Percentiles rank a stretch among this genome's conserved stretches.
Evolutionary conservation across 37 sponge, comb jelly and placozoan genomes (phyloP).

Genomic region (Geodia barretti): DNA sequence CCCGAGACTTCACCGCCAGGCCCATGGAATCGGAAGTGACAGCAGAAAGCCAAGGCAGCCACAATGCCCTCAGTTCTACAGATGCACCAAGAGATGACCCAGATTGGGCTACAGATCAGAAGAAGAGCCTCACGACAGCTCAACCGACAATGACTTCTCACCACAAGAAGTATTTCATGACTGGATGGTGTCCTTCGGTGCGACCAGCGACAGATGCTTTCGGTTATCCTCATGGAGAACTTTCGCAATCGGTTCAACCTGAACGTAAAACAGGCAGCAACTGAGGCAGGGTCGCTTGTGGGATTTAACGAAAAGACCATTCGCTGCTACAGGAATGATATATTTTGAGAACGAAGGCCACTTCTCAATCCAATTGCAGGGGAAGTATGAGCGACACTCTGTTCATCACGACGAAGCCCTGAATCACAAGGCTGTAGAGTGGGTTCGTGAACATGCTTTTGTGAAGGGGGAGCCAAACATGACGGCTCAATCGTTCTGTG

Average conservation of each 20-base stretch:
- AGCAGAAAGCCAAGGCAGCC: no score
- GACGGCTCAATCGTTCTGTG: slow-evolving; percentile 12
- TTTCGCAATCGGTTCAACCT: background rate
- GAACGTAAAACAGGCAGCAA: background rate
- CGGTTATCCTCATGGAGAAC: slow-evolving; percentile 8
- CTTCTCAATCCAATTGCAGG: background rate
- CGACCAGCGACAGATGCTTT: background rate
- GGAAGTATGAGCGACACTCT: slow-evolving; percentile 16
- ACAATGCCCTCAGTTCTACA: no score
- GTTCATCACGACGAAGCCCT: slow-evolving; percentile 28
- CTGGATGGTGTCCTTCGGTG: background rate
- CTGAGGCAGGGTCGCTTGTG: background rate
- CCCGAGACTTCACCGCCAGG: no score
- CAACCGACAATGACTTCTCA: no score
- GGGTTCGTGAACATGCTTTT: slow-evolving; percentile 7
- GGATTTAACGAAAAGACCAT: slow-evolving; percentile 8
- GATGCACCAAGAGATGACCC: no score
- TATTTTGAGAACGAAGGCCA: background rate
- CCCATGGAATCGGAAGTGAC: no score
- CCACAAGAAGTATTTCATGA: background rate
- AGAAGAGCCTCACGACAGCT: no score
- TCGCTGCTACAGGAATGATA: background rate
- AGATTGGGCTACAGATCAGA: no score
- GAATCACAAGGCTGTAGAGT: slow-evolving; percentile 13
- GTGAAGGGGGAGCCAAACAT: slow-evolving; percentile 36